phyloP scores from a whole-genome alignment of 2,797 vertebrate species.

The Mareca penelope region DNA sequence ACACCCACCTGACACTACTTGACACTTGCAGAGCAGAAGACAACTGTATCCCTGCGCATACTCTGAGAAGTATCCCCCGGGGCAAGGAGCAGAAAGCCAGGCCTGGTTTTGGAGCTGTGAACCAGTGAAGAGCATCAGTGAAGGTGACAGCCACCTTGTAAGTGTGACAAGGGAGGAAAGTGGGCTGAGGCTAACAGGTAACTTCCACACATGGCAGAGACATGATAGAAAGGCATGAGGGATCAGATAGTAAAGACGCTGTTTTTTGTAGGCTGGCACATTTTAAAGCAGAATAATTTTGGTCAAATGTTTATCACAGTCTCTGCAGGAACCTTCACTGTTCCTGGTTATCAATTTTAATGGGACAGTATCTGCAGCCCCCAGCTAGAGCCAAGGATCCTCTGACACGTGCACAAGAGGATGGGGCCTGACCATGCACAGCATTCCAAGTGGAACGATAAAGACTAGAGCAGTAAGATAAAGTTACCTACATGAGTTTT shows the following conservation, averaged over 20 bases:
- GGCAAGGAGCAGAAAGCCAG: not conserved
- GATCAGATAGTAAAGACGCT: not conserved
- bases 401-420: not conserved
- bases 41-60: not conserved
- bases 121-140: not conserved
- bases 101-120: not conserved
- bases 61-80: not conserved
- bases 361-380: not conserved
- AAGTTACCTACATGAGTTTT: not conserved
- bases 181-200: rapidly evolving
- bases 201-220: not conserved
- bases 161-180: not conserved
- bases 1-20: not conserved
- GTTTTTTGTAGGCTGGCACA: not conserved
- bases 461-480: constrained; percentile 11
- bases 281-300: constrained; percentile 6
- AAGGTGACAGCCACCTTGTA: constrained; percentile 11
- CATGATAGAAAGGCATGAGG: not conserved
- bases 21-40: not conserved
- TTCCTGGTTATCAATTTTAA: constrained; percentile 50
- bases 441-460: not conserved
- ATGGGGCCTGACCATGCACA: not conserved
- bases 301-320: constrained; percentile 21
- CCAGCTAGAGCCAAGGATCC: not conserved
- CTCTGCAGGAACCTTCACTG: not conserved